Percentiles rank a stretch among this genome's conserved stretches.
phyloP scores from a whole-genome alignment of 2,888 invertebrate species.

The Caenorhabditis angaria region DNA sequence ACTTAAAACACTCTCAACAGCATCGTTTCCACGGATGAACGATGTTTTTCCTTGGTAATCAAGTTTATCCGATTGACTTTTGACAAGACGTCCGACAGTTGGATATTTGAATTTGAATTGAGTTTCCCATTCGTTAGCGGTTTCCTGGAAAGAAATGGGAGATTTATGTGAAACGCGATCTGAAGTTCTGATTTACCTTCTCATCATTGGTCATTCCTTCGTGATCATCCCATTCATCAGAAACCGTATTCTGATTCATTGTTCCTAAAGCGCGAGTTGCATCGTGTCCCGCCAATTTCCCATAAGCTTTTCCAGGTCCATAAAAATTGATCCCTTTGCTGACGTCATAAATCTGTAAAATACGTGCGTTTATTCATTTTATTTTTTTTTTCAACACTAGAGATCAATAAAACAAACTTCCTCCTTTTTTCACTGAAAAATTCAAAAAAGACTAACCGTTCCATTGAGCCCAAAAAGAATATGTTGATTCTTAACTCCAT shows the following conservation, averaged over 20 bases:
- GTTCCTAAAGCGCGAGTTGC: conserved; percentile 68
- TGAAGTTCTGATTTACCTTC: conserved; percentile 28
- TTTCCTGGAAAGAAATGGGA: conserved; percentile 41
- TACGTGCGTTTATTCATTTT: no score
- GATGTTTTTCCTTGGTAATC: conserved; percentile 49
- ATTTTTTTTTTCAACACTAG: no score
- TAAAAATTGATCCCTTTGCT: conserved; percentile 66
- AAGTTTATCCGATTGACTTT: conserved; percentile 48
- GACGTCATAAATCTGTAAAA: conserved; percentile 67
- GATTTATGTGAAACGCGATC: neutral
- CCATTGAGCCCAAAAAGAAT: conserved; percentile 66
- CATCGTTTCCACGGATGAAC: conserved; percentile 33
- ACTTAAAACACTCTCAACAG: conserved; percentile 12
- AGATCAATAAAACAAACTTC: no score
- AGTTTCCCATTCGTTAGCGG: conserved; percentile 57
- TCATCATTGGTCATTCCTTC: conserved; percentile 44
- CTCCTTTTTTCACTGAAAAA: neutral
- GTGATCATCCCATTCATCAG: conserved; percentile 64
- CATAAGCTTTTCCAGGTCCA: conserved; percentile 67
- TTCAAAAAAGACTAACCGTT: conserved; percentile 47
- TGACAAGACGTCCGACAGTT: conserved; percentile 62
- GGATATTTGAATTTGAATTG: conserved; percentile 58
- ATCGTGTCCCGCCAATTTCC: conserved; percentile 64
- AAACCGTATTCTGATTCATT: conserved; percentile 64
- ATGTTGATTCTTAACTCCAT: conserved; percentile 67